Evolutionary conservation across 2,797 vertebrate genomes (phyloP).

Genomic region (Avahi laniger): DNA sequence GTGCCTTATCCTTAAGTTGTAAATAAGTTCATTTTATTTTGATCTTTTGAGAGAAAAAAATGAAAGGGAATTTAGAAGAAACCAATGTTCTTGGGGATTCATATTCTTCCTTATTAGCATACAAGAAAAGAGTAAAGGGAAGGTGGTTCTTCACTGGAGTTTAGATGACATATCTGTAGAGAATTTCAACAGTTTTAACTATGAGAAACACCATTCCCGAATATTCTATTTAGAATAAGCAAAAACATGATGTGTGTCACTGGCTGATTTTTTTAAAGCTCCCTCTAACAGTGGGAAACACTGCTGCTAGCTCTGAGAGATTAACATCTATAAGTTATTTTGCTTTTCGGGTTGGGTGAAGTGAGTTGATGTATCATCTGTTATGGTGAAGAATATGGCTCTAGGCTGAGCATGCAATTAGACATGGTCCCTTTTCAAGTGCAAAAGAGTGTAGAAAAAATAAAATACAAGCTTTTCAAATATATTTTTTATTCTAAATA

Average conservation of each 20-base stretch:
- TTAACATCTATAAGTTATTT: conserved; percentile 15
- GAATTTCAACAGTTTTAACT: not conserved
- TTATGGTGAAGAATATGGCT: conserved; percentile 23
- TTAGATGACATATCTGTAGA: not conserved
- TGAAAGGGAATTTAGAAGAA: not conserved
- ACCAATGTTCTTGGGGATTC: not conserved
- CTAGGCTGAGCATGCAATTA: conserved; percentile 9
- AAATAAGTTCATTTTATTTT: not conserved
- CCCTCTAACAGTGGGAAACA: not conserved
- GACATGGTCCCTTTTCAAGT: not conserved
- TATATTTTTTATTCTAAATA: conserved; percentile 64
- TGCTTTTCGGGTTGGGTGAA: conserved; percentile 23
- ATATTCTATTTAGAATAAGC: conserved; percentile 2
- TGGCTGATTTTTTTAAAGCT: not conserved
- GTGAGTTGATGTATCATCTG: conserved; percentile 30
- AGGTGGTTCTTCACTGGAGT: not conserved
- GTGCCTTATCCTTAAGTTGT: not conserved
- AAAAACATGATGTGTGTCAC: not conserved
- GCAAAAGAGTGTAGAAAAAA: conserved; percentile 12
- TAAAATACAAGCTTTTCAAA: conserved; percentile 31
- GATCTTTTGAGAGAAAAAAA: not conserved
- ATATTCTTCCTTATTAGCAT: not conserved
- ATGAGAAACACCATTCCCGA: not conserved
- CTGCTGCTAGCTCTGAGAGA: not conserved
- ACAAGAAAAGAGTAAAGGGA: not conserved